Evolutionary conservation across 2,888 invertebrate genomes (phyloP).

Genomic region (Brachyptera risi): DNA sequence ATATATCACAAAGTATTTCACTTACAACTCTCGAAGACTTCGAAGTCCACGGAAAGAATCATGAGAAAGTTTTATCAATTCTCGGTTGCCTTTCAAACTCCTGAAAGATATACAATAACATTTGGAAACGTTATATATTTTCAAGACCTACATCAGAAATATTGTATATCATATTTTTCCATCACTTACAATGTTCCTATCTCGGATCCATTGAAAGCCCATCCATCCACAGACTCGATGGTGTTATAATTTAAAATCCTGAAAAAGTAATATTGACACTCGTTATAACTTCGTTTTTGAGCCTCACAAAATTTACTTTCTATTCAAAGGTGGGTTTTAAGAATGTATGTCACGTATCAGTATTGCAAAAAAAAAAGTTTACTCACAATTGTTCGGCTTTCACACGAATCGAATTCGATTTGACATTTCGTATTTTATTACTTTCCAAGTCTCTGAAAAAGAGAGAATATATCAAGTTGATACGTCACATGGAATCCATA

Average conservation of each 20-base stretch:
- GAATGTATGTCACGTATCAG: not conserved
- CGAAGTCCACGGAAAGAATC: conserved; percentile 65
- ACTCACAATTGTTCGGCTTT: conserved; percentile 75
- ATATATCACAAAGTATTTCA: conserved; percentile 40
- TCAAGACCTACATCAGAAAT: too few species aligned
- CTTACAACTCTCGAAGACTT: conserved; percentile 68
- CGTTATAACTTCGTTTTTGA: too few species aligned
- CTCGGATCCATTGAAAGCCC: conserved; percentile 72
- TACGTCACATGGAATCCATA: too few species aligned
- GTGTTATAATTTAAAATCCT: conserved; percentile 72
- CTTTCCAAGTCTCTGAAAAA: conserved; percentile 65
- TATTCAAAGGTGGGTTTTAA: too few species aligned
- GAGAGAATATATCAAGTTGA: too few species aligned
- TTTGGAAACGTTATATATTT: too few species aligned
- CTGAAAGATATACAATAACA: too few species aligned
- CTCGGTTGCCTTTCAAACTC: conserved; percentile 68
- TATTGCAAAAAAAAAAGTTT: conserved; percentile 37
- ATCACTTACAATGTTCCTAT: conserved; percentile 57
- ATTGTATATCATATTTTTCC: not conserved
- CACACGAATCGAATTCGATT: conserved; percentile 61
- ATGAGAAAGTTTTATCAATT: conserved; percentile 56
- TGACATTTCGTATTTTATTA: conserved; percentile 61
- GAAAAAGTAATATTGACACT: conserved; percentile 38
- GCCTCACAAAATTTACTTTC: not conserved
- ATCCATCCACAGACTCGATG: conserved; percentile 62